Base-by-base conservation (phyloP, 2,113 vertebrate species). In the Hirundichthys speculiger region DNA sequence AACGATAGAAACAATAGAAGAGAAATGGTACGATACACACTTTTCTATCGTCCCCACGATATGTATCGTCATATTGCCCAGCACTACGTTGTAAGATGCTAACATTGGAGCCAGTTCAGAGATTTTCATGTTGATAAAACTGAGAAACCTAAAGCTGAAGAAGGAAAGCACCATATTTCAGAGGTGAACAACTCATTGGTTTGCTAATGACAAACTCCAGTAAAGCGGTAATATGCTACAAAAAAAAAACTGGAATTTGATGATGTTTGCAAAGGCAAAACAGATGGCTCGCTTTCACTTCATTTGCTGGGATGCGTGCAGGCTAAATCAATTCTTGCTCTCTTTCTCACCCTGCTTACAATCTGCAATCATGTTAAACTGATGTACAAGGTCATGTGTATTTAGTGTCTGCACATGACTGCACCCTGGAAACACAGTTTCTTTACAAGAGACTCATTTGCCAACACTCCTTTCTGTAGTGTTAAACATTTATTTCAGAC, bases 221-320 rank as follows among this genome's bases (percentile, higher is more conserved):
- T 25, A 41, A 1, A 30, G 19, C 5, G 2, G 48, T 57, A 46
- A 72, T 62, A 45, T 49, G 55, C 20, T 14, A 41, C 10, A 56
- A 38, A 68, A 45, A 68, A 45, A 69, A 61, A 72, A 64, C 0
- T 27, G 53, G 50, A 64, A 72, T 52, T 30, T 53, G 41, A 68
- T 70, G 18, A 51, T 13, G 25, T 7, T 42, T 12, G 42, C 51
- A 13, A 9, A 12, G 18, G 12, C 22, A 22, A 57, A 73, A 16
- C 40, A 11, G 21, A 40, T 10, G 16, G 49, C 15, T 67, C 9
- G 11, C 0, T 0, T 47, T 16, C 22, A 57, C 38, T 34, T 30
- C 25, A 59, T 24, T 53, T 65, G 18, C 27, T 40, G 49, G 5
- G 10, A 19, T 19, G 12, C 0, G 22, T 11, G 0, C 19, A 13